Percentiles rank a stretch among this genome's conserved stretches.
Evolutionary conservation across 1,140 invertebrate species (phyloP).

Genomic region (Carcinoscorpius rotundicauda): DNA sequence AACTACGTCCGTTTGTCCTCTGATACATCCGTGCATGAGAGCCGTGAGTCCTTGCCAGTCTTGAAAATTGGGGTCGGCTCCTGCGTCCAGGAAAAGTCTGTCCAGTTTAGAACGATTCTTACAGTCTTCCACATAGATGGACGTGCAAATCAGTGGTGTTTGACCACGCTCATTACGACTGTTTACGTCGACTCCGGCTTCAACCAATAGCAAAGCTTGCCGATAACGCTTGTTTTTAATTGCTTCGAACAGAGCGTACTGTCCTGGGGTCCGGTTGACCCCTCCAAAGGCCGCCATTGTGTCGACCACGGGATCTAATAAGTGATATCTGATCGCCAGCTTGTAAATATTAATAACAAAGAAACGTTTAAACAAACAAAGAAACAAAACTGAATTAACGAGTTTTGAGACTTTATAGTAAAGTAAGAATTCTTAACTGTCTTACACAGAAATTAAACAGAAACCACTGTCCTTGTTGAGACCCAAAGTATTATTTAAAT

Average conservation of each 20-base stretch:
- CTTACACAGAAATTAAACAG: too few relatives aligned
- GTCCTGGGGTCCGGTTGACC: too few relatives aligned
- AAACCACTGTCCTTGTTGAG: too few relatives aligned
- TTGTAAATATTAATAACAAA: too few relatives aligned
- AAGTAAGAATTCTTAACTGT: too few relatives aligned
- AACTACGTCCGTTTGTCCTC: constrained; percentile 23
- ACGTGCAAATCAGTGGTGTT: constrained; percentile 24
- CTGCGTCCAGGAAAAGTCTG: constrained; percentile 23
- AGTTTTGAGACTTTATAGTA: too few relatives aligned
- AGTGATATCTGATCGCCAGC: too few relatives aligned
- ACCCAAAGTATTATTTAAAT: too few relatives aligned
- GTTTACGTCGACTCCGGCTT: constrained; percentile 26
- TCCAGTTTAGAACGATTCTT: constrained; percentile 19
- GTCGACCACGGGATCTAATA: too few relatives aligned
- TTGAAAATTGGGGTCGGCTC: constrained; percentile 26
- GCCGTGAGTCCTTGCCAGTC: constrained; percentile 25
- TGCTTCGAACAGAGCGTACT: constrained; percentile 11
- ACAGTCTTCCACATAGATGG: constrained; percentile 16
- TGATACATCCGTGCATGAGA: constrained; percentile 26
- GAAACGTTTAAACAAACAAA: too few relatives aligned
- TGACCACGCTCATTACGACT: constrained; percentile 24
- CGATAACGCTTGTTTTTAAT: constrained; percentile 14
- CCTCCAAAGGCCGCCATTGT: too few relatives aligned
- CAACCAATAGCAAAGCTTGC: constrained; percentile 25
- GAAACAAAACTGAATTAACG: too few relatives aligned